Base-by-base conservation (phyloP, 2,113 vertebrate species). In the Pteruthius melanotis region DNA sequence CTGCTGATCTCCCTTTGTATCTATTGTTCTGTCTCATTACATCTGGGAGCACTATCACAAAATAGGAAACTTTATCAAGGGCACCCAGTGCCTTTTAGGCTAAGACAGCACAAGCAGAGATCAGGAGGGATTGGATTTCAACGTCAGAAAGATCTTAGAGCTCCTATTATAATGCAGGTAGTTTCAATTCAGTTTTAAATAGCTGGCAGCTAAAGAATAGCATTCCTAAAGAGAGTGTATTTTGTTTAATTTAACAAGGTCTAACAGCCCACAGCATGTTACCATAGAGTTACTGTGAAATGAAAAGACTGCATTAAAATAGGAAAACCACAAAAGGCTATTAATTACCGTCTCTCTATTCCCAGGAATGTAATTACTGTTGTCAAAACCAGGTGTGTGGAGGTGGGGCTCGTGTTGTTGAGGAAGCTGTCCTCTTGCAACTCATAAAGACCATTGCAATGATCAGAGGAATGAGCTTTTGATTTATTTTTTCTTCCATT, bases 161-260 rank as follows among this genome's bases (percentile, higher is more conserved):
- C 74, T 93, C 80, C 89, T 70, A 85, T 93, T 97, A 87, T 85
- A 96, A 93, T 77, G 85, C 92, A 97, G 89, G 94, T 83, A 96
- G 95, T 68, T 93, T 95, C 94, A 87, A 91, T 95, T 97, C 83
- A 10, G 68, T 75, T 93, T 87, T 95, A 90, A 97, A 95, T 95
- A 97, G 95, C 94, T 97, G 91, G 93, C 96, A 97, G 90, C 89
- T 81, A 84, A 90, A 96, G 93, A 97, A 97, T 93, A 95, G 79
- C 90, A 93, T 94, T 88, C 88, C 90, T 95, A 79, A 97, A 97
- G 91, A 78, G 94, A 92, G 56, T 75, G 84, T 88, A 93, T 95
- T 97, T 96, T 96, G 93, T 89, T 97, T 97, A 97, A 97, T 95
- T 96, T 97, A 97, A 96, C 96, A 94, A 94, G 93, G 94, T 92